Base-by-base conservation (phyloP, 2,113 vertebrate genomes). In the Triplophysa rosa region DNA sequence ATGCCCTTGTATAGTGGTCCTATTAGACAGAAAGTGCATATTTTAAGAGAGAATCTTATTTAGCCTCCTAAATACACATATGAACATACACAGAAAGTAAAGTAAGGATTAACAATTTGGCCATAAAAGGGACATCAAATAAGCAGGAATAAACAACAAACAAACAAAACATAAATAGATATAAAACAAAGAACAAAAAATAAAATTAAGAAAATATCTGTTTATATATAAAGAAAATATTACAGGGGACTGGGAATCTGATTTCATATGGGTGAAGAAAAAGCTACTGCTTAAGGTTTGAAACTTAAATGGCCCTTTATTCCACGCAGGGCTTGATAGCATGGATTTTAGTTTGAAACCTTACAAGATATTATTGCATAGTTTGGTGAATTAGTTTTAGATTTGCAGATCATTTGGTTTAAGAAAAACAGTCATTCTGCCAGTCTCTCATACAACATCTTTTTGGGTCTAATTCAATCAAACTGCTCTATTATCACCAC, bases 1-100 rank as follows among this genome's bases (percentile, higher is more conserved):
- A 93, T 93, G 92, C 92, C 93, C 91, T 91, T 93, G 80, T 90
- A 90, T 90, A 92, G 91, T 92, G 90, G 90, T 93, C 80, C 77
- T 90, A 90, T 87, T 54, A 82, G 88, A 92, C 91, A 87, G 89
- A 92, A 93, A 92, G 91, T 93, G 92, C 92, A 92, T 90, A 90
- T 91, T 88, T 80, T 90, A 79, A 72, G 78, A 77, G 72, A 45
- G 61, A 79, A 79, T 10, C 42, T 56, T 83, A 47, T 37, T 37
- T 37, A 37, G 33, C 33, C 33, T 37, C 65, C 37, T 79, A 82
- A 82, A 67, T 63, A 80, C 81, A 81, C 75, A 29, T 64, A 70
- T 67, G 76, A 19, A 58, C 24, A 69, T 40, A 70, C 26, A 56
- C 40, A 73, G 14, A 24, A 26, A 56, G 58, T 78, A 17, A 77